Evolutionary conservation across 23 tunicate genomes (phyloP).

Genomic region (Trididemnum miniatum): DNA sequence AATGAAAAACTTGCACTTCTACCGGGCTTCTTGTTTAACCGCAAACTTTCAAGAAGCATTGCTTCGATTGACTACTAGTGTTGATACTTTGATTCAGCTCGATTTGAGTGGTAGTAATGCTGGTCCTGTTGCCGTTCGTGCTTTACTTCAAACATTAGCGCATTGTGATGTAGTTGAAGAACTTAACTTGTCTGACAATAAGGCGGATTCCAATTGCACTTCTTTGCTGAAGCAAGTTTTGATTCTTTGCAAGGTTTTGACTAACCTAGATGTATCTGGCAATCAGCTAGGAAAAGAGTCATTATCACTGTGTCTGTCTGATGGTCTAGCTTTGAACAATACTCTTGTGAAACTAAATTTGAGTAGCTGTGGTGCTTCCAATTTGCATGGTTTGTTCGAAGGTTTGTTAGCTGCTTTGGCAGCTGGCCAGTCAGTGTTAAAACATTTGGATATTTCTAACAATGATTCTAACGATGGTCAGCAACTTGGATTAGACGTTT

Average conservation of each 20-base stretch:
- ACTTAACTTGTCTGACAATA: conserved; percentile 64
- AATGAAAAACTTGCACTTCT: not conserved
- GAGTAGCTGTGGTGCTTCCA: conserved; percentile 68
- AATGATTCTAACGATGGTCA: conserved; percentile 57
- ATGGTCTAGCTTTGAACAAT: conserved; percentile 10
- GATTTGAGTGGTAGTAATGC: conserved; percentile 53
- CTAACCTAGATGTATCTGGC: conserved; percentile 50
- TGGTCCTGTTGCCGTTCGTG: conserved; percentile 79
- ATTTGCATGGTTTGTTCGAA: conserved; percentile 79
- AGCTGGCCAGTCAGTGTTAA: not conserved
- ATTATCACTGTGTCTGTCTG: conserved; percentile 39
- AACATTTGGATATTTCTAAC: conserved; percentile 42
- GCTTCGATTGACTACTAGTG: not conserved
- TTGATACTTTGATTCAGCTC: conserved; percentile 15
- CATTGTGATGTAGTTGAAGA: conserved; percentile 20
- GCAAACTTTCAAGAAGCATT: not conserved
- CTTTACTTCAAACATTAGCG: conserved; percentile 28
- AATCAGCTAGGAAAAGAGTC: conserved; percentile 81
- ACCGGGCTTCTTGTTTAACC: conserved; percentile 8
- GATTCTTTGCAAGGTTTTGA: conserved; percentile 5
- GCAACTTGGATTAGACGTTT: conserved; percentile 59
- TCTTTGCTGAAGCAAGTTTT: conserved; percentile 33
- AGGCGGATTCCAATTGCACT: conserved; percentile 75
- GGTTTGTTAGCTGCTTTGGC: conserved; percentile 28
- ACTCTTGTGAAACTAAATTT: conserved; percentile 34